phyloP scores from a whole-genome alignment of 2,888 invertebrate genomes.

The Amphipoea lucens region DNA sequence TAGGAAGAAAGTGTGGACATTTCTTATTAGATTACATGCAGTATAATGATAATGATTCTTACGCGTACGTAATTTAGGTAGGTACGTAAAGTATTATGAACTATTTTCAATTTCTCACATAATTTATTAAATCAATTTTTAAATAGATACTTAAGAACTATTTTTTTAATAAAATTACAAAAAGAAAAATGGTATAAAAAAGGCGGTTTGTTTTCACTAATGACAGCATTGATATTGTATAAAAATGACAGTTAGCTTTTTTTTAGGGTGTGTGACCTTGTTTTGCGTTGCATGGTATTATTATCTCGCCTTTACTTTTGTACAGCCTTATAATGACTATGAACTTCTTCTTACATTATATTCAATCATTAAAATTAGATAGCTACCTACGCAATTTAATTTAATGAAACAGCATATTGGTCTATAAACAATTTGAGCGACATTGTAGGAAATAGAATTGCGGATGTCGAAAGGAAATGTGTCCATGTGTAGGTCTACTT shows the following conservation, averaged over 20 bases:
- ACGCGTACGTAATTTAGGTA: background rate
- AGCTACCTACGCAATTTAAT: background rate
- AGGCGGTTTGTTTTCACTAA: constrained; percentile 20
- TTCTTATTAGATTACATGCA: constrained; percentile 15
- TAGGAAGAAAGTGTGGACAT: constrained; percentile 22
- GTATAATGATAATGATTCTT: background rate
- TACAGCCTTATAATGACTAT: background rate
- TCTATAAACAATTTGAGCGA: constrained; percentile 7
- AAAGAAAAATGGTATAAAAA: constrained; percentile 1
- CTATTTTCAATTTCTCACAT: background rate
- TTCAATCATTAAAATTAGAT: background rate
- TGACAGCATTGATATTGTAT: background rate
- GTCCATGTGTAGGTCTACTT: background rate
- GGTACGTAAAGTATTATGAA: background rate
- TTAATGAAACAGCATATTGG: background rate
- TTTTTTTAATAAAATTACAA: background rate
- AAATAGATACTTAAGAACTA: background rate
- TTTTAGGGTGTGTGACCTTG: constrained; percentile 51
- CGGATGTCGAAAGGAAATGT: constrained; percentile 44
- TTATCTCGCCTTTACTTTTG: background rate
- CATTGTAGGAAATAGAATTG: constrained; percentile 28
- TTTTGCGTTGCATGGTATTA: background rate
- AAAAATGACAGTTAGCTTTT: background rate
- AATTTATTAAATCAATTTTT: background rate
- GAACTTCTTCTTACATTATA: background rate